These are phyloP conservation scores for Cynopterus sphinx DNA, from an alignment of 2,797 vertebrate species.

Conservation along the genomic window DNA sequence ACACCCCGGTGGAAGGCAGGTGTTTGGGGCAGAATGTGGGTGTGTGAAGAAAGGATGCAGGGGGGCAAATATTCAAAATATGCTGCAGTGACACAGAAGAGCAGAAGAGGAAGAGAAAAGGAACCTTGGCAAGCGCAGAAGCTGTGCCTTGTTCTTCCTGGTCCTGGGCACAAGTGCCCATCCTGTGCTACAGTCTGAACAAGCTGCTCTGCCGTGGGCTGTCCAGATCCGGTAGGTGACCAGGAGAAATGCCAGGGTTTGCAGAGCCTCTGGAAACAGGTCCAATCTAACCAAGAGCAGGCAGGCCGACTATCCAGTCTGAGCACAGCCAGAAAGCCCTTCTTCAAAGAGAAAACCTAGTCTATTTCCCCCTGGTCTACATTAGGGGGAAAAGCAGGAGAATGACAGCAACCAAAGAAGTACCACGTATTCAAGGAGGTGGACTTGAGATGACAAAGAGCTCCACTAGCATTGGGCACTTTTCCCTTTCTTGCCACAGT, in stretches of 20 bases:
- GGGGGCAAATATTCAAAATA: background rate
- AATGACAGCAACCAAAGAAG: background rate
- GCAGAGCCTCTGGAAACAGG: background rate
- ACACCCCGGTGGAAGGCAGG: background rate
- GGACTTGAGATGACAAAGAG: background rate
- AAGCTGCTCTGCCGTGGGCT: background rate
- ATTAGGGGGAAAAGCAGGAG: background rate
- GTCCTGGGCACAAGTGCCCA: background rate
- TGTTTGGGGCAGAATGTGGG: too few species aligned
- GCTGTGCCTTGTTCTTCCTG: background rate
- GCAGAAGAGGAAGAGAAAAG: background rate
- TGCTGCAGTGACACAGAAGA: rapidly evolving
- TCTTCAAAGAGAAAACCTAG: background rate
- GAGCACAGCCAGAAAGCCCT: background rate
- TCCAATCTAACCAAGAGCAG: background rate
- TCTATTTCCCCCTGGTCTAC: background rate
- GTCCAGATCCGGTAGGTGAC: background rate
- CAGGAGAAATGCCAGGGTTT: background rate
- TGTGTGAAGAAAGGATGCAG: background rate
- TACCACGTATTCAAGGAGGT: background rate
- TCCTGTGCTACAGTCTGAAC: rapidly evolving
- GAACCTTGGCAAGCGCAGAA: background rate
- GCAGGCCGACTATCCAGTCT: background rate
- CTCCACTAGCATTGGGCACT: background rate
- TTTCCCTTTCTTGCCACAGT: background rate